Base-by-base conservation (phyloP, 2,113 vertebrate genomes). In the Phaetusa simplex region DNA sequence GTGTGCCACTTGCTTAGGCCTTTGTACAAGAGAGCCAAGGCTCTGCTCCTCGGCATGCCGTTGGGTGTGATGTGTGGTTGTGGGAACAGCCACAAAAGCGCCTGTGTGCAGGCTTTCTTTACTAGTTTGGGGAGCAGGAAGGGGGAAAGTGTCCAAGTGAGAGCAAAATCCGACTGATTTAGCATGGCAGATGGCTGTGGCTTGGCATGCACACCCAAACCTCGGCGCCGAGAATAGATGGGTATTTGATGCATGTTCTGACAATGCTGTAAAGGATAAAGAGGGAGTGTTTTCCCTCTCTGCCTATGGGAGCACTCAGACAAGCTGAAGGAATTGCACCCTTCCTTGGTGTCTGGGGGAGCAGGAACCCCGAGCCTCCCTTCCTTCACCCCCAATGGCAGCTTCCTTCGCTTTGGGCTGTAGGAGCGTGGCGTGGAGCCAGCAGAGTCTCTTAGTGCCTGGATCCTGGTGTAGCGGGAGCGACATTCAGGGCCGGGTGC, bases 161-260 rank as follows among this genome's bases (percentile, higher is more conserved):
- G 72, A 84, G 83, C 62, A 15, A 47, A 73, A 34, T 17, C 17
- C 7, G 61, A 24, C 56, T 29, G 91, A 40, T 85, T 76, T 42
- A 36, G 70, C 14, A 3, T 80, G 88, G 94, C 96, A 95, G 96
- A 96, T 95, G 93, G 96, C 91, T 86, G 82, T 14, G 94, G 86
- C 80, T 95, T 93, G 94, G 94, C 91, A 73, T 11, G 29, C 42
- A 14, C 65, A 8, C 26, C 66, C 79, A 20, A 13, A 15, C 70
- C 82, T 67, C 21, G 6, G 53, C 3, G 27, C 94, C 9, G 23
- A 52, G 94, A 92, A 86, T 86, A 90, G 93, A 42, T n/a, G 62
- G 49, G 66, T 17, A 5, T 59, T 56, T 34, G 67, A 36, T 74
- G 79, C 56, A 0, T 40, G 69, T 40, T 70, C 79, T 61, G 72